Base-by-base conservation (phyloP, 2,888 invertebrate species). In the Conistra vaccinii region DNA sequence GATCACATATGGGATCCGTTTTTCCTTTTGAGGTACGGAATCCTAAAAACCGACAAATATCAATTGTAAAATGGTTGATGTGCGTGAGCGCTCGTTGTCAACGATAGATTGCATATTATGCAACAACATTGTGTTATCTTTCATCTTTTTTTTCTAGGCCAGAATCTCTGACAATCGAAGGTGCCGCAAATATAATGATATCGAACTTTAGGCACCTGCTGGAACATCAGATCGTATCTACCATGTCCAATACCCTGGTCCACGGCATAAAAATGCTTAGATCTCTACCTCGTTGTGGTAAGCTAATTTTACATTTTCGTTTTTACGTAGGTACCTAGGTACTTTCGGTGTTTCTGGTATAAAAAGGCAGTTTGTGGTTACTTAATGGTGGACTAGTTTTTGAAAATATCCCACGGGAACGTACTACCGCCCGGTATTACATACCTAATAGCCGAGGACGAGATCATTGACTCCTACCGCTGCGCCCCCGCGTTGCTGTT, bases 151-250 rank as follows among this genome's bases (percentile, higher is more conserved):
- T 79, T 91, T 89, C 26, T 86, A 95, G 95, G 65, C 91, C 93
- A 12, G 92, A 93, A 76, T 91, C 91, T 9, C 76, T 95, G 29
- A 92, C 91, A n/a, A 81, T 95, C 0, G 94, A 94, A 85, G 95
- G 95, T 3, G 86, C 93, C 4, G 93, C 92, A 7, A 94, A 91
- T 80, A 81, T 91, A 72, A 73, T 93, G 76, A 92, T 94, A 73
- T 87, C 93, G 1, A 93, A 93, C 80, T 95, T 92, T 85, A 94
- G 92, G 60, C 92, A 93, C 70, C 26, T 94, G 26, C 79, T 96
- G 23, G 93, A 94, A 75, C 89, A 92, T 72, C 93, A 95, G 9
- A 89, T 95, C 14, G 73, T 93, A 3, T 81, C 93, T 2, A 86
- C 94, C 2, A 93, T 95, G 93, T 88, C 91, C 17, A 93, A 92